Evolutionary conservation across 2,888 invertebrate genomes (phyloP), one percentile per base, ranked within the genome.

Genomic region (Pyrochroa serraticornis): DNA sequence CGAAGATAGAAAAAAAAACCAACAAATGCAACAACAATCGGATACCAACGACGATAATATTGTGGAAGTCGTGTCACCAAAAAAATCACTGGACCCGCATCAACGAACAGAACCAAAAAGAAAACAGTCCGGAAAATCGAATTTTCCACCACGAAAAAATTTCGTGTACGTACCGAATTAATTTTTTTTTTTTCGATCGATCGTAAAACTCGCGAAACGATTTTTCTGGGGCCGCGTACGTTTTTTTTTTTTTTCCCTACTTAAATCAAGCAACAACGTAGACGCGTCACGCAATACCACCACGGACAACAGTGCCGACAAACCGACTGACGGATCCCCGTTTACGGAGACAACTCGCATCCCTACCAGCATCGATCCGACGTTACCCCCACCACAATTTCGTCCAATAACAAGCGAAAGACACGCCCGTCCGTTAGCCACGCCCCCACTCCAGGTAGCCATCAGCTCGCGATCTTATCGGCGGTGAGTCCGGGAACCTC

Each of bases 391-490:
- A 63, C 73, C 61, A 47, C 51, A 36, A n/a, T n/a, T n/a, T n/a
- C n/a, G n/a, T n/a, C n/a, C n/a, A n/a, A n/a, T 41, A 61, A 44
- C 44, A 39, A 45, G 58, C 77, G 77, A 77, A 76, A 74, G 61
- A 62, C 22, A 71, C 77, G 76, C 77, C 77, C 50, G 37, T 45
- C 43, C 37, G 8, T 38, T 59, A 54, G 69, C 70, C 66, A 71
- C 75, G 66, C 78, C 78, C 66, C 78, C 66, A 65, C 67, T 69
- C 69, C 76, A 76, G 79, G 79, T 77, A 78, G 79, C 79, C 79
- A 79, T 79, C 77, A 79, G 77, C 70, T 72, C 74, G 73, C 71
- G 79, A 79, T 79, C 75, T 77, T 79, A 79, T 79, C 79, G 74
- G 56, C 42, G 62, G 58, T 44, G 64, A 47, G 37, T 9, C 37